Conservation (phyloP, 2,113 vertebrate genomes). For the Nycticryphes semicollaris region DNA sequence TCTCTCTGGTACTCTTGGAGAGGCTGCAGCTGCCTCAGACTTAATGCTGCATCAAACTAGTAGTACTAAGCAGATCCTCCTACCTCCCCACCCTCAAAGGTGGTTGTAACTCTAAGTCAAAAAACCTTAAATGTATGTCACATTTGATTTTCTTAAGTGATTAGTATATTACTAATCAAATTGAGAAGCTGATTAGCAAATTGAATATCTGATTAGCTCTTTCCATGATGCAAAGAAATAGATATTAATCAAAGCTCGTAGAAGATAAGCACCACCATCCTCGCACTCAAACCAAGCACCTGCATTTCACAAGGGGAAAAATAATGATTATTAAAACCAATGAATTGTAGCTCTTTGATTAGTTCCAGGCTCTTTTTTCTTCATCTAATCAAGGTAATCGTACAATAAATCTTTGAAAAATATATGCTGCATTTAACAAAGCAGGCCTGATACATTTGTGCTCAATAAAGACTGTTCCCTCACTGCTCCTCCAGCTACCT, state of each 20-base stretch:
- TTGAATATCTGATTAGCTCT: conserved; percentile 64
- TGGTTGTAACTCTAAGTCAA: not conserved
- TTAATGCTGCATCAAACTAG: not conserved
- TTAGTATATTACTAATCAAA: conserved; percentile 67
- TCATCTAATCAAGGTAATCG: conserved; percentile 71
- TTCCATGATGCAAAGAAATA: conserved; percentile 47
- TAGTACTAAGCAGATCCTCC: not conserved
- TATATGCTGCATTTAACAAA: conserved; percentile 43
- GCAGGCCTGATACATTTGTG: not conserved
- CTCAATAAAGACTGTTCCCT: not conserved
- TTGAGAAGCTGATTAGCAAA: conserved; percentile 66
- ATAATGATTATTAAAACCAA: conserved; percentile 31
- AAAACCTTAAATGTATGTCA: not conserved
- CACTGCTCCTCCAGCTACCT: not conserved
- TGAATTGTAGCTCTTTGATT: conserved; percentile 58
- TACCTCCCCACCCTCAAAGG: not conserved
- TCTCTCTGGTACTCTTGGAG: not conserved
- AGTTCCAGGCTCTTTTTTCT: conserved; percentile 25
- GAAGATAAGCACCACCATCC: conserved; percentile 42
- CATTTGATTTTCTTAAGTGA: conserved; percentile 56
- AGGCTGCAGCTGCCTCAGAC: not conserved
- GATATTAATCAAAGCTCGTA: conserved; percentile 64
- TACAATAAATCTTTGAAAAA: conserved; percentile 40
- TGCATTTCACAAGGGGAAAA: conserved; percentile 43
- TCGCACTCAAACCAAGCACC: conserved; percentile 45